Evolutionary conservation across 2,797 vertebrate species (phyloP), one percentile per base, ranked within the genome.

Genomic region (Euphonia xanthogaster): DNA sequence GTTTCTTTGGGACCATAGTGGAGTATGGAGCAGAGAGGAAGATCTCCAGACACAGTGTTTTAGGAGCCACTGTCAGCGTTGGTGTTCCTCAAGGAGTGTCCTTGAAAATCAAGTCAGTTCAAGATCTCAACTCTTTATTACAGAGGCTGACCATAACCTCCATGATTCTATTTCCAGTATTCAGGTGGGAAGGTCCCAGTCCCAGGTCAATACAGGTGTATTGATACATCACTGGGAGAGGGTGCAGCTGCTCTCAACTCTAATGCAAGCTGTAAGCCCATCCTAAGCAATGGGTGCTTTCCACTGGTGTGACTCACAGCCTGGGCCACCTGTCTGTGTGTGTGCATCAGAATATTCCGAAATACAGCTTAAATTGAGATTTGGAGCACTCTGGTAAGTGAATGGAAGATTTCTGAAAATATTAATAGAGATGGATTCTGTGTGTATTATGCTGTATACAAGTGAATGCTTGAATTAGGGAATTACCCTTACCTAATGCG

Each of bases 11-110:
- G 91, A 99, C 99, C 4, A 98, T 99, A 94, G 98, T 99, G 33
- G 99, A 99, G 93, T 99, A 99, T 0, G 99, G 99, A 6, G 99
- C 99, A 1, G 99, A 99, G 96, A 98, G 99, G 96, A 99, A 99
- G 98, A 99, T 99, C 97, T 99, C 99, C 96, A 98, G 99, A 61
- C 99, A 99, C 98, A 99, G 99, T 21, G 85, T 99, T 86, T 96
- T 99, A 40, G 99, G 99, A 54, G 99, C 99, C 22, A 98, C 99
- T 0, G 98, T 99, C 98, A 99, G 99, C 55, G 91, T 99, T 10
- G 99, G 99, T 50, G 98, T 99, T 60, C 99, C 99, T 4, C 99
- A 99, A 96, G 99, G 99, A 24, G 98, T 99, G 81, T 99, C 99
- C 57, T 98, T 99, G 96, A 99, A 99, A 98, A 98, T 99, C 98